Evolutionary conservation across 2,888 invertebrate species (phyloP), one percentile per base, ranked within the genome.

Genomic region (Endotricha flammealis): DNA sequence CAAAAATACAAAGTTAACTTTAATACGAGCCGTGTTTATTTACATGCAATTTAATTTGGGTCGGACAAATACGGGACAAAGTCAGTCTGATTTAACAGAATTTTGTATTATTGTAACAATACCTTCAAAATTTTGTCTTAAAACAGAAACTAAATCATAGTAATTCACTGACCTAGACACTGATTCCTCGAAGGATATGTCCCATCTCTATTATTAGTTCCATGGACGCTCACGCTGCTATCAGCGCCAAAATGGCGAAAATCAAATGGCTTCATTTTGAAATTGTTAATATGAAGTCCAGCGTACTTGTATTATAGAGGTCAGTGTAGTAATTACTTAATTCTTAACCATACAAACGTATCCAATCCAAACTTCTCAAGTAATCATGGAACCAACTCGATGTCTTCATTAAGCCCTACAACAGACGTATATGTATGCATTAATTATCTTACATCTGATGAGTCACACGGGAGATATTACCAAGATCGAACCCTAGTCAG

Each of bases 11-110:
- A 16, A 6, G 3, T 25, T 25, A 10, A 25, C n/a, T 25, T 25
- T 25, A 25, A 9, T 25, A 5, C 10, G 1, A n/a, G 10, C 11
- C 10, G 10, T 25, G 11, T 25, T 25, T 25, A 5, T 25, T 25
- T 25, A 25, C 25, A 10, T 25, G 25, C 10, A 25, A 25, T 25
- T 25, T 9, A 25, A 25, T 25, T 25, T 25, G 10, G 25, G 25
- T 25, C 25, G 9, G 25, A n/a, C 10, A 5, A 9, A 25, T 25
- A 25, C 5, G 25, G n/a, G 5, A n/a, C 9, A 2, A 25, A 25
- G 10, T 25, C 5, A n/a, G 25, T 10, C 4, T 9, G 11, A n/a
- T 10, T 25, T 25, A 25, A 25, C 25, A 25, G 10, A 10, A 25
- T 10, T 9, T 11, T n/a, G 10, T 2, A 10, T 2, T 11, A 25